phyloP scores from a whole-genome alignment of 2,113 vertebrate species.

The Bucco capensis region DNA sequence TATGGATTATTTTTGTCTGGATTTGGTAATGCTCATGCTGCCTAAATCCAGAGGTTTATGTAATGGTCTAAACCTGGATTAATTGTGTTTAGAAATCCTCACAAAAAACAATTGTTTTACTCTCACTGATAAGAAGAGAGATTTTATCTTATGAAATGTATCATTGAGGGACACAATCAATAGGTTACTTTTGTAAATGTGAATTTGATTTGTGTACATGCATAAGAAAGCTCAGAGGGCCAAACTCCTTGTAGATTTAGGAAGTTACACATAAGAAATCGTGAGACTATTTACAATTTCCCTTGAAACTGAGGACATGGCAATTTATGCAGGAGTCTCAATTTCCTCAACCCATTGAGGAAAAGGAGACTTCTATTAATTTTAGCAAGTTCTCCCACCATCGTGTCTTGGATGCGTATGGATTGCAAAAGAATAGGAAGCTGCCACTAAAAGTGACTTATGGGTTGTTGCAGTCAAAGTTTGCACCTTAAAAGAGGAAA shows the following conservation, averaged over 20 bases:
- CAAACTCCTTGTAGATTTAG: not conserved
- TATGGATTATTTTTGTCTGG: not conserved
- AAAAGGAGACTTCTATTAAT: not conserved
- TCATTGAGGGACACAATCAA: not conserved
- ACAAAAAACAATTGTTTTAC: not conserved
- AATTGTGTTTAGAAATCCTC: conserved; percentile 21
- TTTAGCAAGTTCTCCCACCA: not conserved
- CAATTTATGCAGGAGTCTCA: not conserved
- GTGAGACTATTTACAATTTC: not conserved
- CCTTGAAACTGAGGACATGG: not conserved
- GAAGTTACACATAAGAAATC: not conserved
- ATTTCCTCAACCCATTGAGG: not conserved
- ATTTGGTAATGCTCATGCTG: not conserved
- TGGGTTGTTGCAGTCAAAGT: not conserved
- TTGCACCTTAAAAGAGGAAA: not conserved
- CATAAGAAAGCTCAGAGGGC: not conserved
- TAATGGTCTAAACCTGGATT: conserved; percentile 36
- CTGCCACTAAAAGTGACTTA: not conserved
- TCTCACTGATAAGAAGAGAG: not conserved
- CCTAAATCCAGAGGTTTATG: conserved; percentile 19
- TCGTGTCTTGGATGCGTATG: not conserved
- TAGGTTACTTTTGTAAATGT: not conserved
- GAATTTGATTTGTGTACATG: not conserved
- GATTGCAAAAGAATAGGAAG: not conserved
- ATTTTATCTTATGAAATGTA: not conserved